Base-by-base conservation (phyloP, 2,797 vertebrate genomes). In the Cacajao melanocephalus region DNA sequence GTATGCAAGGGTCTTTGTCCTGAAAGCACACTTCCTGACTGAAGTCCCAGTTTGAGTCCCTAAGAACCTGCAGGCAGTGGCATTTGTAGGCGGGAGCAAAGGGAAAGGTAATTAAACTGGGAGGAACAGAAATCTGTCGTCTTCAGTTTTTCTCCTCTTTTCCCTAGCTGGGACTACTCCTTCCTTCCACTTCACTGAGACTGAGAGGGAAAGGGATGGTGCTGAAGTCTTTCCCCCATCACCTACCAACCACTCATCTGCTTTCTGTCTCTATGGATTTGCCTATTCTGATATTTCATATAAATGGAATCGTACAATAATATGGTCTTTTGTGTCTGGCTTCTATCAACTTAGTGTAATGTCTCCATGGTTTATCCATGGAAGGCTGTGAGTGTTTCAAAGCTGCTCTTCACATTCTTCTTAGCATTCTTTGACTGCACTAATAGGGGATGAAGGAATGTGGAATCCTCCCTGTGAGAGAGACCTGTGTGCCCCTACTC, bases 71-170 rank as follows among this genome's bases (percentile, higher is more conserved):
- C 1, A 64, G 14, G 58, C 48, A 52, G 19, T 64, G 20, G 88
- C 82, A 90, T 90, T 88, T 76, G 67, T 30, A 90, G 22, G 19
- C 11, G 7, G 24, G 61, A 67, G 26, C 4, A 70, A 67, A 90
- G n/a, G 24, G 41, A 80, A 95, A 93, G 19, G 28, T 2, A n/a
- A 36, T 50, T 50, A 50, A 92, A 70, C 10, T 48, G 28, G 44
- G 52, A 82, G n/a, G 93, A 95, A 89, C 15, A 83, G 6, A 87
- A 85, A 61, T 95, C 55, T 67, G 30, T n/a, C 67, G 13, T 93
- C 76, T 84, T 87, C 24, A 87, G 81, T 48, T 83, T 83, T 55
- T 22, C 13, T 10, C 44, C 22, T 17, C 19, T 12, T 19, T 24
- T 80, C 39, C 36, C 19, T 89, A 26, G 36, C 9, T 44, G 17